Conservation (phyloP, 2,113 vertebrate species). For the Oxyura jamaicensis region DNA sequence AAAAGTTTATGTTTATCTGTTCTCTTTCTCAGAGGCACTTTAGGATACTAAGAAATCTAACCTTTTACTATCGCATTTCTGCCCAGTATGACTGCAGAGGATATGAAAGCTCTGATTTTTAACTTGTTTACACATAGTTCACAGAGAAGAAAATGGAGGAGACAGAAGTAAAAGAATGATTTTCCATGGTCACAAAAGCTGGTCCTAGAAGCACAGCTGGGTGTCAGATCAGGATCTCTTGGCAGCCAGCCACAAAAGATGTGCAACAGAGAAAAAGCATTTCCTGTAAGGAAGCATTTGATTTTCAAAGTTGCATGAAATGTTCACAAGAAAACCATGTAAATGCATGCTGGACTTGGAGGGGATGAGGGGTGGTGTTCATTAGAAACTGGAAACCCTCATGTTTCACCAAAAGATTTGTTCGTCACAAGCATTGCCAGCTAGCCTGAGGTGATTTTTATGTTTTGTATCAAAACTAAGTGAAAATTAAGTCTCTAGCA, state of each 20-base stretch:
- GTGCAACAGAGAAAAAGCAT: constrained; percentile 29
- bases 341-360: constrained; percentile 20
- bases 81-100: not conserved
- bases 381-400: constrained; percentile 42
- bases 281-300: constrained; percentile 65
- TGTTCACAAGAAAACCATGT: constrained; percentile 55
- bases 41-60: not conserved
- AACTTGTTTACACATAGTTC: not conserved
- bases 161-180: not conserved
- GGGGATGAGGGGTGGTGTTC: not conserved
- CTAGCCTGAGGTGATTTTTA: constrained; percentile 42
- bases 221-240: constrained; percentile 27
- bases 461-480: constrained; percentile 53
- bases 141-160: not conserved
- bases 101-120: not conserved
- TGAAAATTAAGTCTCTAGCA: constrained; percentile 29
- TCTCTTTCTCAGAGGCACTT: not conserved
- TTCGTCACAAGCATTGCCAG: constrained; percentile 41
- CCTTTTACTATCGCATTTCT: not conserved
- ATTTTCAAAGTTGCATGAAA: constrained; percentile 59
- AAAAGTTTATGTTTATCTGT: not conserved
- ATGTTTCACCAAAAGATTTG: constrained; percentile 30
- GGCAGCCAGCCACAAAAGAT: constrained; percentile 38
- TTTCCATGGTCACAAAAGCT: constrained; percentile 6
- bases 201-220: constrained; percentile 40